phyloP scores from a whole-genome alignment of 2,797 vertebrate species.

The Anguilla pacifica region DNA sequence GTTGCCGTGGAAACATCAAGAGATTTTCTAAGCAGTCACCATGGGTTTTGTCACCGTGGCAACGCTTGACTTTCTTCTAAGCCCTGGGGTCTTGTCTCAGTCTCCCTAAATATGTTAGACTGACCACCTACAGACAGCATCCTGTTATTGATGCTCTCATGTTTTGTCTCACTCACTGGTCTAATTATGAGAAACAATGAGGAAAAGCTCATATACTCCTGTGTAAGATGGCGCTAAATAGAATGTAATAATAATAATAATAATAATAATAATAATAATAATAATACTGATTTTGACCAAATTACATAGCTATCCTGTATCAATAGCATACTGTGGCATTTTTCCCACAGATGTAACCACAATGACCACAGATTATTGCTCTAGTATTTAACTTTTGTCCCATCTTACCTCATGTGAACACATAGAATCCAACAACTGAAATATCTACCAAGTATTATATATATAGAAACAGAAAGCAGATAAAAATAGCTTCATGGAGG shows the following conservation, averaged over 20 bases:
- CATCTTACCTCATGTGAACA: too few relatives aligned
- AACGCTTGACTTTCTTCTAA: constrained; percentile 76
- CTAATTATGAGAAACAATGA: neutral
- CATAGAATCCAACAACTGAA: too few relatives aligned
- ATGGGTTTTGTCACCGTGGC: constrained; percentile 75
- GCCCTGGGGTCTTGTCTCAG: constrained; percentile 51
- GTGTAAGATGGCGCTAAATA: neutral
- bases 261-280: neutral
- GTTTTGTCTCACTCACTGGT: neutral
- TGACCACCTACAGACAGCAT: constrained; percentile 45
- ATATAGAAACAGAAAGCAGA: too few relatives aligned
- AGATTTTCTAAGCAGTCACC: constrained; percentile 70
- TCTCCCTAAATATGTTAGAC: constrained; percentile 45
- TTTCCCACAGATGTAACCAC: too few relatives aligned
- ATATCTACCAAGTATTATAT: too few relatives aligned
- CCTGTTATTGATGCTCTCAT: neutral
- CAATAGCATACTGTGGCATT: too few relatives aligned
- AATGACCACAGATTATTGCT: too few relatives aligned
- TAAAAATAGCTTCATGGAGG: too few relatives aligned
- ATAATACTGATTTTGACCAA: too few relatives aligned
- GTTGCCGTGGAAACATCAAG: constrained; percentile 83
- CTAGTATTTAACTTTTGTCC: too few relatives aligned
- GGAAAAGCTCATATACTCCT: neutral
- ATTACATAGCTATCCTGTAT: too few relatives aligned
- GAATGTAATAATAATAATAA: neutral